Conservation (phyloP, 2,797 vertebrate genomes). For the Poeciliopsis gracilis region DNA sequence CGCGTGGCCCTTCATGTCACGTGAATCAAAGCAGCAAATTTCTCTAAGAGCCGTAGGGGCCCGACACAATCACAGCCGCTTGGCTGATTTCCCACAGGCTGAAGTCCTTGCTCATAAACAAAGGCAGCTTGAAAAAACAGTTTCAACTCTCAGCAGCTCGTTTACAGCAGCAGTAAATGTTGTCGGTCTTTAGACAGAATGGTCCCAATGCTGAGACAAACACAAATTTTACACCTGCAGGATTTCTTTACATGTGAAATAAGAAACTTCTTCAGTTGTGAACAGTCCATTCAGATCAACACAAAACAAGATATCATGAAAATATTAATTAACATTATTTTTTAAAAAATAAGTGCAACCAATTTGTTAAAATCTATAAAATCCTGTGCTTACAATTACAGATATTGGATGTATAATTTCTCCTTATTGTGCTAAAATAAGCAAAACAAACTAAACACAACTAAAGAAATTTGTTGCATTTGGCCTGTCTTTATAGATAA, state of each 20-base stretch:
- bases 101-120: conserved; percentile 30
- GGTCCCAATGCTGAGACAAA: not conserved
- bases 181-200: not conserved
- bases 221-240: not conserved
- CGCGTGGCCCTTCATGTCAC: conserved; percentile 33
- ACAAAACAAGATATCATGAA: not conserved
- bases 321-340: not conserved
- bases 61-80: conserved; percentile 38
- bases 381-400: not conserved
- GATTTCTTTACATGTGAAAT: not conserved
- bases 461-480: not conserved
- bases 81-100: conserved; percentile 52
- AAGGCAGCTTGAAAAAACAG: conserved; percentile 13
- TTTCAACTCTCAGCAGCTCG: conserved; percentile 8
- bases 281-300: not conserved
- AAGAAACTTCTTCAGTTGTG: not conserved
- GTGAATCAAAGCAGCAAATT: conserved; percentile 57
- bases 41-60: conserved; percentile 46
- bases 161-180: conserved; percentile 24
- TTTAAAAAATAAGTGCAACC: not conserved
- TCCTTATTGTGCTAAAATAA: not conserved
- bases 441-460: not conserved
- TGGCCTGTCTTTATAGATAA: not conserved
- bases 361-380: not conserved
- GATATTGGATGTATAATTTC: not conserved